These are phyloP conservation scores for Acanthoscelides obtectus DNA, from an alignment of 2,888 invertebrate species.

Conservation along the genomic window DNA sequence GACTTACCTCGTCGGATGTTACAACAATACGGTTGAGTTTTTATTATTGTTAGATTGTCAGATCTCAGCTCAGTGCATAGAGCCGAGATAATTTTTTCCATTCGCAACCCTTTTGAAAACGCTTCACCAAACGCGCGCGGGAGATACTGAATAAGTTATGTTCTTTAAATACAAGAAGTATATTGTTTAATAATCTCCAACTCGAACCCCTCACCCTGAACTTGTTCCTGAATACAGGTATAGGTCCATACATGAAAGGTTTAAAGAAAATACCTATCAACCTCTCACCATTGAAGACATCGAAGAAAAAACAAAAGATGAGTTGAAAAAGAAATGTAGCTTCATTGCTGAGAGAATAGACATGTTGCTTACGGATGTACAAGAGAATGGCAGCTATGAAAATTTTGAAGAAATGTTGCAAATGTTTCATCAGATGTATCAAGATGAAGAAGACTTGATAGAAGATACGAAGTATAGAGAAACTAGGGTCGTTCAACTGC, in stretches of 20 bases:
- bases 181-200: no score
- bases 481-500: conserved; percentile 20
- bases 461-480: conserved; percentile 16
- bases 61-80: no score
- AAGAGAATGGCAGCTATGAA: conserved; percentile 13
- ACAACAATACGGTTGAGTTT: no score
- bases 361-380: conserved; percentile 21
- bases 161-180: no score
- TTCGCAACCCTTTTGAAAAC: no score
- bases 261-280: conserved; percentile 2
- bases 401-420: conserved; percentile 21
- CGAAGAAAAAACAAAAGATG: conserved; percentile 10
- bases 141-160: no score
- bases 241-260: conserved; percentile 19
- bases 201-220: no score
- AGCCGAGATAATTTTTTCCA: no score
- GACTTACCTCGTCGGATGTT: no score
- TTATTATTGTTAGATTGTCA: no score
- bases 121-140: no score
- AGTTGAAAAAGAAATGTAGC: conserved; percentile 19
- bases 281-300: not conserved
- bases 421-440: conserved; percentile 17
- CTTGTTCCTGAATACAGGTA: conserved; percentile 9
- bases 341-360: conserved; percentile 21
- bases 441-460: conserved; percentile 19